Evolutionary conservation across 2,888 invertebrate genomes (phyloP), one percentile per base, ranked within the genome.

Genomic region (Leptarthrus brevirostris): DNA sequence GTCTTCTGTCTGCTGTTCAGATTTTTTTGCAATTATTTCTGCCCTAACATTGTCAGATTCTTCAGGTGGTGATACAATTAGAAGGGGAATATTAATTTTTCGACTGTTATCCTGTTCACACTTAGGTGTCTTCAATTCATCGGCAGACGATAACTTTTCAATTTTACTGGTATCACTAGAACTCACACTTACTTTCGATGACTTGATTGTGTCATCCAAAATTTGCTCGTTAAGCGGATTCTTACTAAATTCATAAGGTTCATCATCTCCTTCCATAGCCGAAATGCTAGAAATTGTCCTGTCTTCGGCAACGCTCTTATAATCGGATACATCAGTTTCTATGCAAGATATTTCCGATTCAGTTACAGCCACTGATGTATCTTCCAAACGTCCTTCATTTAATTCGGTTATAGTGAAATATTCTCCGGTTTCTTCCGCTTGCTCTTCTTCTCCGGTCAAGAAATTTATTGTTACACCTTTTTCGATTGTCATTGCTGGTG

Each of bases 161-260:
- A 14, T 16, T 58, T 20, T 44, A 74, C 47, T 5, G 74, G 75
- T 18, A 77, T 71, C 24, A 14, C 78, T 73, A 12, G 40, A 40
- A 40, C 12, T 12, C 0, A n/a, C 0, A 12, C 10, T 40, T 40
- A 12, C n/a, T 12, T 12, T 44, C 0, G 64, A 8, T 3, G 26
- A 4, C 26, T 24, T 54, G 1, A 5, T 24, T 22, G 18, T 52
- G 20, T 18, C 22, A 22, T 52, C 52, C 8, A 52, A 10, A 52
- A 20, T 52, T 16, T 20, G 8, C 8, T 52, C 8, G 2, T 52
- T 22, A 1, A 22, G 16, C 2, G 8, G 18, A 18, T 52, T 20
- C 1, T 52, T 20, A n/a, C 5, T 20, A n/a, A 20, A 44, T 6
- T 40, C 20, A 20, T n/a, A 36, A 12, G 61, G 36, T 26, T 26